phyloP scores from a whole-genome alignment of 2,888 invertebrate species.

The Allygus modestus region DNA sequence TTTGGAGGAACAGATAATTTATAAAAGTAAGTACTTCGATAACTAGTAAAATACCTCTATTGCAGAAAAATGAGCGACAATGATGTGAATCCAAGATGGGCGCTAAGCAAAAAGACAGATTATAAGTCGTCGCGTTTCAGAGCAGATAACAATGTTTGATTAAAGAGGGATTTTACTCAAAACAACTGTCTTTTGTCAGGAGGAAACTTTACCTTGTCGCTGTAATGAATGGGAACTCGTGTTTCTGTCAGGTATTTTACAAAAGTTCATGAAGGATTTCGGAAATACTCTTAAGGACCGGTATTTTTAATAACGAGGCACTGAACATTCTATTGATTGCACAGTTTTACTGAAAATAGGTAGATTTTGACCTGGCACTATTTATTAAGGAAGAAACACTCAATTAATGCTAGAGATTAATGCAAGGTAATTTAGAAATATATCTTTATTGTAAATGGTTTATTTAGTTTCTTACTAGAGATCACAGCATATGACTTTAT shows the following conservation, averaged over 20 bases:
- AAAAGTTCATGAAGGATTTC: neutral
- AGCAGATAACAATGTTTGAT: slow-evolving; percentile 31
- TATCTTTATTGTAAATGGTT: too few relatives aligned
- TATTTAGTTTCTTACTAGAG: too few relatives aligned
- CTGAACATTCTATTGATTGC: too few relatives aligned
- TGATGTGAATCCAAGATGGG: slow-evolving; percentile 26
- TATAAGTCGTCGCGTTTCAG: slow-evolving; percentile 17
- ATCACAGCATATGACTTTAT: too few relatives aligned
- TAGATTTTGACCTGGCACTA: too few relatives aligned
- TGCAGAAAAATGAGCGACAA: neutral
- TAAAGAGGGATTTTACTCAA: slow-evolving; percentile 24
- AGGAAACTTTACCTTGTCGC: slow-evolving; percentile 5
- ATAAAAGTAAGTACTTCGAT: neutral
- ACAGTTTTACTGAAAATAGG: too few relatives aligned
- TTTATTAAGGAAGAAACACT: too few relatives aligned
- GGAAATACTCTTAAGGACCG: too few relatives aligned
- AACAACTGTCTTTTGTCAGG: slow-evolving; percentile 18
- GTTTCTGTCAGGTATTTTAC: neutral
- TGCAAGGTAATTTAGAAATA: too few relatives aligned
- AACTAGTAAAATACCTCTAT: slow-evolving; percentile 1
- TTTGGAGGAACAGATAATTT: too few relatives aligned
- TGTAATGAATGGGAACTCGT: slow-evolving; percentile 18
- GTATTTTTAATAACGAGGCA: too few relatives aligned
- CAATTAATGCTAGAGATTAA: too few relatives aligned
- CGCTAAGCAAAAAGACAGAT: slow-evolving; percentile 21